Evolutionary conservation across 64 coral and sea anemone species (phyloP), one percentile per base, ranked within the genome.

Genomic region (Montipora foliosa): DNA sequence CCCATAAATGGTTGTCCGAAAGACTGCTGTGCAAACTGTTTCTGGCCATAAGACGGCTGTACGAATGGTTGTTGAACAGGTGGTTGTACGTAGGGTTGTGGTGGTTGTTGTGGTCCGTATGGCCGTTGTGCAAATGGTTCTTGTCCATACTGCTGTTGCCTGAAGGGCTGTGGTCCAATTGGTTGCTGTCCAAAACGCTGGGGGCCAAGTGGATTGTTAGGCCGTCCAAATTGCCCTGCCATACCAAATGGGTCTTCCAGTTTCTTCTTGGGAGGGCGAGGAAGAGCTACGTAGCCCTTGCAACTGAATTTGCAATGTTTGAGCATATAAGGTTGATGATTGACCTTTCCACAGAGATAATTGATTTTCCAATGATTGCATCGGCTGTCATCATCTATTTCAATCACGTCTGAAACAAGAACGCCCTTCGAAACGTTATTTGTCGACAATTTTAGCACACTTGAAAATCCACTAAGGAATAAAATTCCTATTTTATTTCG

Each of bases 361-460:
- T 79, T 67, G 8, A 48, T 88, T 13, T 21, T 62, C 83, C 85
- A 93, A 5, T 72, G 14, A 47, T 49, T 78, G 16, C 92, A 93
- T 80, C 92, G 78, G 17, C 92, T 93, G 76, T 93, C 92, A 11
- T 87, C 81, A 45, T 93, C 92, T 76, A 93, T 88, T 12, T 51
- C 19, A 47, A 71, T 86, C 45, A 71, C 82, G 44, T 59, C 82
- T 86, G 11, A 8, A 24, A 50, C 16, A 64, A 82, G 45, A 62
- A 16, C 9, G 29, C 15, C 12, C 9, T 10, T 11, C 4, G 52
- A 5, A 64, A 15, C 20, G 3, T 71, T 22, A 24, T 22, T 22
- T 11, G 19, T 71, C 5, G 20, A 21, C 61, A 57, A 57, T 57
- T 57, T 4, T 57, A 37, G 37, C 37, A 37, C 37, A 37, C 37